These are phyloP conservation scores for Tetraodon nigroviridis DNA, from an alignment of 2,113 vertebrate species.

Conservation along the genomic window DNA sequence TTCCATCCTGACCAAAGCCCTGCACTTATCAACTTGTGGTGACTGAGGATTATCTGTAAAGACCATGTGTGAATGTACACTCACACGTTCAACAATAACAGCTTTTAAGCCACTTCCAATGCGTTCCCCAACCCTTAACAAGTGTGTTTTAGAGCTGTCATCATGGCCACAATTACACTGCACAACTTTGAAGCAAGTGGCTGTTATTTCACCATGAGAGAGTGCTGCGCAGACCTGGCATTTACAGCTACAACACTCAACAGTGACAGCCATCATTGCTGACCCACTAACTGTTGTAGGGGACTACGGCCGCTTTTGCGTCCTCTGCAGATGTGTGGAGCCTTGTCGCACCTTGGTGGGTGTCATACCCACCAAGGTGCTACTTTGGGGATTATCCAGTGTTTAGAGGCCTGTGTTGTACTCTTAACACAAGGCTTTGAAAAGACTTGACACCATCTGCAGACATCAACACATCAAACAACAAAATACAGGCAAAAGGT, in stretches of 20 bases:
- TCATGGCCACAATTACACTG: slow-evolving; percentile 47
- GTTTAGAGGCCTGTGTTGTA: slow-evolving; percentile 47
- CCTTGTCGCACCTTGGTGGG: background rate
- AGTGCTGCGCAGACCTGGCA: slow-evolving; percentile 1
- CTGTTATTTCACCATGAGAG: slow-evolving; percentile 14
- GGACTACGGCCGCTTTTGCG: background rate
- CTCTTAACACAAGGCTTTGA: slow-evolving; percentile 41
- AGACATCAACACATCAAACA: slow-evolving; percentile 50
- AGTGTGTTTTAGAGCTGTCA: slow-evolving; percentile 55
- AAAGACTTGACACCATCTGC: slow-evolving; percentile 30
- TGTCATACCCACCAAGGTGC: slow-evolving; percentile 40
- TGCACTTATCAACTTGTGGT: slow-evolving; percentile 14
- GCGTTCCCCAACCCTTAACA: slow-evolving; percentile 26
- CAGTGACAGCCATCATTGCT: background rate
- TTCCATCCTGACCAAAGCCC: slow-evolving; percentile 24
- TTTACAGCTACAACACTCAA: slow-evolving; percentile 10
- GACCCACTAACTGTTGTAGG: background rate
- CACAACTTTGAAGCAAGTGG: slow-evolving; percentile 35
- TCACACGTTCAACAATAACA: slow-evolving; percentile 34
- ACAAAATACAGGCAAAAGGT: slow-evolving; percentile 40
- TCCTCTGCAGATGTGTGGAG: slow-evolving; percentile 26
- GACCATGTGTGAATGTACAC: slow-evolving; percentile 21
- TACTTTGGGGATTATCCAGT: slow-evolving; percentile 55
- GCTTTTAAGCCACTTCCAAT: slow-evolving; percentile 42
- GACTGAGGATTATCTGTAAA: slow-evolving; percentile 13